Percentiles rank a stretch among this genome's conserved stretches.
Conservation (phyloP, 2,113 vertebrate genomes). For the Copsychus sechellarum region DNA sequence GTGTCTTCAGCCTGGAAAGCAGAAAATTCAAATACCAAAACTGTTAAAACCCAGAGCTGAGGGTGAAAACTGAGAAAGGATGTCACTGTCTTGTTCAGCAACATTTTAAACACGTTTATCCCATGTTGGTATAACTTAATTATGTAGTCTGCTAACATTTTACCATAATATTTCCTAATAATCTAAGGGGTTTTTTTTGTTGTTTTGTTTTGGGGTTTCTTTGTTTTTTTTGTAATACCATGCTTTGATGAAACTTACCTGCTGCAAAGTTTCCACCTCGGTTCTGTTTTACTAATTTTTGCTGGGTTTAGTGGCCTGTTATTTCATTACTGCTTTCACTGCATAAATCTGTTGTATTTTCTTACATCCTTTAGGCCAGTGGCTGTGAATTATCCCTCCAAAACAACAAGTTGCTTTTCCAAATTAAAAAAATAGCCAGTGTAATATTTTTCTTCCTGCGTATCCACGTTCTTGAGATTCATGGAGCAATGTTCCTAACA, state of each 20-base stretch:
- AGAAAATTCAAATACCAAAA: not conserved
- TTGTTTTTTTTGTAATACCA: not conserved
- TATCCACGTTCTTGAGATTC: not conserved
- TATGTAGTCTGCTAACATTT: not conserved
- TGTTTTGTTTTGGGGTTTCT: not conserved
- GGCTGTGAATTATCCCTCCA: not conserved
- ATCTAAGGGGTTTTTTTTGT: rapidly evolving
- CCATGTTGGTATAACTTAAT: not conserved
- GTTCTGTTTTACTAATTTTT: not conserved
- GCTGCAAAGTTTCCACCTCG: not conserved
- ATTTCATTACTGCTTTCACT: not conserved
- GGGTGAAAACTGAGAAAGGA: not conserved
- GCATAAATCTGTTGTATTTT: not conserved
- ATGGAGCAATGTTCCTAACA: not conserved
- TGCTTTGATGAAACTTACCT: not conserved
- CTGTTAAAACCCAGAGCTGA: not conserved
- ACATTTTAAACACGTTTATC: not conserved
- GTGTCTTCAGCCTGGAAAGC: not conserved
- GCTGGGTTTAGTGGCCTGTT: not conserved
- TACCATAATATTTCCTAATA: not conserved
- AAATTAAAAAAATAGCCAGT: not conserved
- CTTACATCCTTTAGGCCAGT: not conserved
- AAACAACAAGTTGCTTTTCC: not conserved
- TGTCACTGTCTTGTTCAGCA: not conserved
- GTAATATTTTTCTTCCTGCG: not conserved